These are phyloP conservation scores for Galbula dea DNA, from an alignment of 2,113 vertebrate genomes.

Conservation along the genomic window DNA sequence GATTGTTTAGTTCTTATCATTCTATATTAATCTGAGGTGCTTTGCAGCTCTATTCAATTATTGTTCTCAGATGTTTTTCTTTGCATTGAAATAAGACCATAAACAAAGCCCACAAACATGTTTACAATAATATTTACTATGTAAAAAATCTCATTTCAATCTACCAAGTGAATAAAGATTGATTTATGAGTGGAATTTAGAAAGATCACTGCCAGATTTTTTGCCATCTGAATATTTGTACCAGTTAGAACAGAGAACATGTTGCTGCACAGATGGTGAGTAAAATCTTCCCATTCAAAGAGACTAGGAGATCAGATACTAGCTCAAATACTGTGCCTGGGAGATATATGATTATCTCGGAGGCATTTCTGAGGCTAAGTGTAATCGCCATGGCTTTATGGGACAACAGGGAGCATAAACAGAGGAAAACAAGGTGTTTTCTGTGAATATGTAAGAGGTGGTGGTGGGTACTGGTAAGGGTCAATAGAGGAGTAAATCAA, in stretches of 20 bases:
- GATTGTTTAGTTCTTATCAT: neutral
- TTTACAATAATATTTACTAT: neutral
- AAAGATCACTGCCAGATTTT: neutral
- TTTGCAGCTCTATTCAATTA: constrained; percentile 16
- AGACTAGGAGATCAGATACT: neutral
- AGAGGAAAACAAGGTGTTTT: neutral
- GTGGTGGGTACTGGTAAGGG: neutral
- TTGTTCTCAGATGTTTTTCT: constrained; percentile 6
- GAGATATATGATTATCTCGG: neutral
- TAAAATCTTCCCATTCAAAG: constrained; percentile 4
- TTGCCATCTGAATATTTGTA: neutral
- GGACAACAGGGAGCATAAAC: neutral
- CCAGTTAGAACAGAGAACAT: neutral
- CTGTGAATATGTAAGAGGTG: neutral
- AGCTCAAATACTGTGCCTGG: neutral
- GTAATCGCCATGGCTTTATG: neutral
- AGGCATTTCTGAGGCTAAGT: neutral
- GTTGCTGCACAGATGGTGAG: neutral
- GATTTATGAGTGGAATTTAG: neutral
- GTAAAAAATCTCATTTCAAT: neutral
- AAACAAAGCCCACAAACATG: neutral
- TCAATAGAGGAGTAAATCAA: neutral
- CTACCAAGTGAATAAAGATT: neutral
- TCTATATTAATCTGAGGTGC: neutral
- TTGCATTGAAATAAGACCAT: neutral